Evolutionary conservation across 2,888 invertebrate genomes (phyloP), one percentile per base, ranked within the genome.

Genomic region (Ischnura elegans): DNA sequence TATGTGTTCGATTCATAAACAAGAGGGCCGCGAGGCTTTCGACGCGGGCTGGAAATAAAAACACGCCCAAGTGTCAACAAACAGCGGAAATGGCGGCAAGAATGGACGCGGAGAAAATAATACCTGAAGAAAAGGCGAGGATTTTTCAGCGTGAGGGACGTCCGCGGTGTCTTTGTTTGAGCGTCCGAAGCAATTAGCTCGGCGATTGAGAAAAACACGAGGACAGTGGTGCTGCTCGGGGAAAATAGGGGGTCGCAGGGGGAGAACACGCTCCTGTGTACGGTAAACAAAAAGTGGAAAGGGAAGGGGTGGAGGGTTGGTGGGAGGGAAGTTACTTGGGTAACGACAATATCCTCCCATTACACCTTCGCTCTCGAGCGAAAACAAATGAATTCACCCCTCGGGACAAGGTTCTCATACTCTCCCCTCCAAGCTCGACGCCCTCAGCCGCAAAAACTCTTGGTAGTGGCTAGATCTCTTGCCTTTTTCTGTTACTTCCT

Each of bases 301-400:
- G 61, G 61, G 51, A n/a, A n/a, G n/a, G n/a, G n/a, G n/a, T n/a
- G n/a, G n/a, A n/a, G n/a, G n/a, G n/a, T n/a, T n/a, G n/a, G n/a
- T n/a, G 66, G 66, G 29, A 36, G 76, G 36, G 76, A 76, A 16
- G 76, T 36, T 36, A 29, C 66, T 29, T 13, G 10, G 10, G 76
- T 16, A 76, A 36, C 76, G 76, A 13, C 76, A 76, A 76, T 76
- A 76, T 76, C 36, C 76, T 76, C 76, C 76, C 76, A 76, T 76
- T 76, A 36, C 76, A 76, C 76, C 76, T 76, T 76, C 76, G 13
- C 36, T 76, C 76, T 36, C 76, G n/a, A 29, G 76, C 29, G 76
- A 76, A 76, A 76, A 76, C 76, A 76, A 76, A 76, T 76, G 76
- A 76, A 76, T 76, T 76, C 76, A 76, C n/a, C 76, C 76, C 76